phyloP scores from a whole-genome alignment of 2,888 invertebrate genomes.

The Agrilus cyanescens region DNA sequence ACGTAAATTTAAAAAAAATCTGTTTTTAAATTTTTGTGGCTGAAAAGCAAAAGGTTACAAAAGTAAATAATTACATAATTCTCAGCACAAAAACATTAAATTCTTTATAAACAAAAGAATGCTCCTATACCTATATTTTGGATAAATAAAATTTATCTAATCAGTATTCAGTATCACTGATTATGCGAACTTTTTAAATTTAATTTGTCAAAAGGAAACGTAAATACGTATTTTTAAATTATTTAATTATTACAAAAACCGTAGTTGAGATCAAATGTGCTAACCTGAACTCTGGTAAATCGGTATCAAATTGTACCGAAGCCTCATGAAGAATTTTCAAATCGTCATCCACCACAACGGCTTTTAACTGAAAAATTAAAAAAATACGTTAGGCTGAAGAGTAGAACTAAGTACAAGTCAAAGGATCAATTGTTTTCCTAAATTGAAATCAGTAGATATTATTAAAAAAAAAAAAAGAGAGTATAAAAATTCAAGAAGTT shows the following conservation, averaged over 20 bases:
- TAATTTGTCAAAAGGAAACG: background rate
- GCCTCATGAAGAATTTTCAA: conserved; percentile 65
- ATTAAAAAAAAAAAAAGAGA: background rate
- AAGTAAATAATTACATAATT: no score
- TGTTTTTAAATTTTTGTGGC: no score
- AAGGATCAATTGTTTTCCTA: background rate
- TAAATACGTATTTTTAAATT: background rate
- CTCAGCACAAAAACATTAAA: no score
- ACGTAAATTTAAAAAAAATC: no score
- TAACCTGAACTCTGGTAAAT: conserved; percentile 86
- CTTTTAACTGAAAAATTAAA: conserved; percentile 66
- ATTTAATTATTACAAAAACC: background rate
- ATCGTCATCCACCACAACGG: conserved; percentile 64
- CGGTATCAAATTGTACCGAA: conserved; percentile 80
- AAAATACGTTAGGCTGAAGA: conserved; percentile 4
- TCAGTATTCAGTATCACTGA: background rate
- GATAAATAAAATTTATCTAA: background rate
- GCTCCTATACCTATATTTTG: no score
- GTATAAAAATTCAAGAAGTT: background rate
- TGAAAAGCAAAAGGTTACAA: no score
- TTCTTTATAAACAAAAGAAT: no score
- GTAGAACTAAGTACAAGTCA: background rate
- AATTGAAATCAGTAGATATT: background rate
- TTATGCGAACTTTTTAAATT: background rate
- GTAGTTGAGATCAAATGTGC: conserved; percentile 2